Evolutionary conservation across 2,888 invertebrate species (phyloP), one percentile per base, ranked within the genome.

Genomic region (Clusia tigrina): DNA sequence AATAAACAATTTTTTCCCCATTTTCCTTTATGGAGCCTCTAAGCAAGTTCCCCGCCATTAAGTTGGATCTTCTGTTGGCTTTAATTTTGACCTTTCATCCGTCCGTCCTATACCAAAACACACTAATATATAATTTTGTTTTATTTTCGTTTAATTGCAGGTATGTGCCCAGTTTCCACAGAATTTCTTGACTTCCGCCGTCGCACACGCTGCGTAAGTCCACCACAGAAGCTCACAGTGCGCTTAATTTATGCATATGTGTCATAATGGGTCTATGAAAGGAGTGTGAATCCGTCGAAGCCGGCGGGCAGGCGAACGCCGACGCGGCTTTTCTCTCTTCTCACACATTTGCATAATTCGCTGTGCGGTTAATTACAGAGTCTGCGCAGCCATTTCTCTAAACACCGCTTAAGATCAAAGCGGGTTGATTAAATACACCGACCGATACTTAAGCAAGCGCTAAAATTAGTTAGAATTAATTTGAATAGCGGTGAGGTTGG

Each of bases 281-380:
- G 12, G 12, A 32, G 32, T 32, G 32, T 32, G 32, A 32, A 32
- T 32, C 32, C 32, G 32, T 32, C 6, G 12, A 9, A 32, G 32
- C n/a, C n/a, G n/a, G n/a, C n/a, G n/a, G n/a, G n/a, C n/a, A n/a
- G n/a, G n/a, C n/a, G 32, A 32, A 32, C 32, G 12, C 32, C n/a
- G n/a, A n/a, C n/a, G n/a, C n/a, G n/a, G n/a, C n/a, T n/a, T n/a
- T n/a, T n/a, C 23, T 23, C 2, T 52, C 23, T 54, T 25, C 17
- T 18, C 55, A 55, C 6, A 32, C 66, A 76, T 75, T 76, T 76
- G 72, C 76, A 76, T 76, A 76, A 66, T 71, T 73, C 68, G 71
- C 74, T 69, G 77, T 72, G 74, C 76, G 73, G 71, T 71, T 76
- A 76, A 76, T 76, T 74, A 76, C 26, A 58, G 23, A 22, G 32